A percentile compares a stretch with the other conserved stretches of the same genome.
phyloP scores from a whole-genome alignment of 2,113 vertebrate species.

The Rhadina sibilatrix region DNA sequence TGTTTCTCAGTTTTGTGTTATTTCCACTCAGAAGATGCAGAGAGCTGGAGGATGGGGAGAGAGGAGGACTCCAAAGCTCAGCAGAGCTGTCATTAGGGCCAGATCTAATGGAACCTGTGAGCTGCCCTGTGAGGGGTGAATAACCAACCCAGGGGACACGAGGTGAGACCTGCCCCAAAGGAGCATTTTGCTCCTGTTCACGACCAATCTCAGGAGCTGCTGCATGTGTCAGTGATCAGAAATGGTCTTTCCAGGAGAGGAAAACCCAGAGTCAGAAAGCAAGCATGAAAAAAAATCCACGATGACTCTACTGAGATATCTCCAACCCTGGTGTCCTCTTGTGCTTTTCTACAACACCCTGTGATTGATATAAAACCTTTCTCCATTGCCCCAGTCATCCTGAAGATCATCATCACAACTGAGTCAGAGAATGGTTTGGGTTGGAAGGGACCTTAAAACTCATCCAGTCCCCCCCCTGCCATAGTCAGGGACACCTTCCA shows the following conservation, averaged over 20 bases:
- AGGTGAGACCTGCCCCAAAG: neutral
- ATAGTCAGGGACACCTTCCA: neutral
- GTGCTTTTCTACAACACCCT: neutral
- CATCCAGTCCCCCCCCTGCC: neutral
- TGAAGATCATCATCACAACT: no score
- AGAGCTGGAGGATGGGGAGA: neutral
- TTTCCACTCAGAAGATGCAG: neutral
- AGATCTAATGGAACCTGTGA: neutral
- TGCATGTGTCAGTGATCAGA: neutral
- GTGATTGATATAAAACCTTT: neutral
- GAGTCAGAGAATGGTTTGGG: neutral
- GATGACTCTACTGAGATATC: neutral
- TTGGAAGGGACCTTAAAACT: neutral
- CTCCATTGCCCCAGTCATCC: neutral
- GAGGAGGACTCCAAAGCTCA: neutral
- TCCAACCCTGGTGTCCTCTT: neutral
- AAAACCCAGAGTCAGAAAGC: neutral
- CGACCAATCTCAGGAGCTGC: neutral
- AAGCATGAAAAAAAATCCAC: no score
- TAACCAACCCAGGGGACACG: accelerated
- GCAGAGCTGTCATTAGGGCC: neutral
- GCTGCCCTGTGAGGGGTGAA: neutral
- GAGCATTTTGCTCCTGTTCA: neutral
- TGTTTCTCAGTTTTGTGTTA: neutral
- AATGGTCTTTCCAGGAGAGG: neutral